Conservation (phyloP, 2,113 vertebrate species). For the Anthoscopus minutus region DNA sequence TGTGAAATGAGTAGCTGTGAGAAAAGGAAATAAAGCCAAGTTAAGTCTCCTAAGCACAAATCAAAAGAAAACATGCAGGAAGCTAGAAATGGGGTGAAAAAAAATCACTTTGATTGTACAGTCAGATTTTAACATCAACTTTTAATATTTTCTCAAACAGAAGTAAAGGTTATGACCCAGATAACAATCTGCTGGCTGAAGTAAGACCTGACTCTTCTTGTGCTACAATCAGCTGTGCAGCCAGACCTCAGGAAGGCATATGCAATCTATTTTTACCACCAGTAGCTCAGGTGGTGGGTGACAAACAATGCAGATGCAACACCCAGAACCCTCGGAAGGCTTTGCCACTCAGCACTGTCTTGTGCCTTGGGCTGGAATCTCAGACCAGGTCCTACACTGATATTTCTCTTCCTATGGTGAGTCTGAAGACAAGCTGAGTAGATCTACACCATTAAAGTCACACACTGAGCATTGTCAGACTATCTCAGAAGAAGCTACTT, state of each 20-base stretch:
- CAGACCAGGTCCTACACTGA: rapidly evolving
- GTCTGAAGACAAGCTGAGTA: not conserved
- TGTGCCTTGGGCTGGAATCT: not conserved
- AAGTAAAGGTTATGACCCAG: not conserved
- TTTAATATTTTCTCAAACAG: not conserved
- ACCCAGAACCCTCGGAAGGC: rapidly evolving
- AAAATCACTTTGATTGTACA: too few relatives aligned
- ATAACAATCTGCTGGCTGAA: not conserved
- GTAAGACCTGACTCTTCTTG: not conserved
- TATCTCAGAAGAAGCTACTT: not conserved
- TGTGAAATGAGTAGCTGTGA: not conserved
- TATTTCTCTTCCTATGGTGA: not conserved
- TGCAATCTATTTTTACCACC: not conserved
- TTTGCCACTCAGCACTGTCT: not conserved
- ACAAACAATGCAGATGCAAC: not conserved
- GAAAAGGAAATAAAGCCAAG: not conserved
- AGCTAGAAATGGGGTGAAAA: not conserved
- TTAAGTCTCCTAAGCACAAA: not conserved
- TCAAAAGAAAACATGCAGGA: not conserved
- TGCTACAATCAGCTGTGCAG: not conserved
- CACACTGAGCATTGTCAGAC: not conserved
- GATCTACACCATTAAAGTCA: not conserved
- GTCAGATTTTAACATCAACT: not conserved
- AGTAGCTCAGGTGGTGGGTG: not conserved
- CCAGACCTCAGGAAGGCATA: not conserved